Evolutionary conservation across 2,113 vertebrate species (phyloP), one percentile per base, ranked within the genome.

Genomic region (Plecturocebus donacophilus): DNA sequence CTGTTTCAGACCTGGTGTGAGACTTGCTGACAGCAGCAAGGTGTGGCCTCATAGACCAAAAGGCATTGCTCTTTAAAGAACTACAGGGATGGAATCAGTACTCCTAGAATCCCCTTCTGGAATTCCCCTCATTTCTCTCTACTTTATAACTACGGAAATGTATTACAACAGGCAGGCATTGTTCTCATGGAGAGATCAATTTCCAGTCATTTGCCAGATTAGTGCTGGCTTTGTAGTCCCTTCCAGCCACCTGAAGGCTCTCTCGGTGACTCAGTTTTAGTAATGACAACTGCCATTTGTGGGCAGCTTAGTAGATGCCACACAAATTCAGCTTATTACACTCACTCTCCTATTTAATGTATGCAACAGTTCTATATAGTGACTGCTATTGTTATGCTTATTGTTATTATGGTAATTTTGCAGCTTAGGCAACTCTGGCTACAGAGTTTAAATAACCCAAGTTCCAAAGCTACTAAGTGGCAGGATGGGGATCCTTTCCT

Each of bases 61-160:
- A 82, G 8, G 20, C 45, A 23, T 79, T 10, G 21, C 6, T 79
- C 27, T 49, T 90, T 75, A 82, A 95, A 45, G 30, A 71, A 49
- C n/a, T 77, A 49, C 25, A 35, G 68, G 80, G 20, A 52, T 77
- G 25, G 32, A 87, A 58, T 83, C 58, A 25, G n/a, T 77, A 6
- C 23, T 94, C 79, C 76, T 81, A 83, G 70, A 84, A 96, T 71
- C 91, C 35, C 45, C 38, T 97, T 93, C 81, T 83, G 91, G 82
- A 52, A 58, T 95, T 70, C 83, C 87, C 92, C 64, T 96, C 30
- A 14, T 84, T 77, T 76, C 71, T 90, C 77, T 68, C 14, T 30
- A 45, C 54, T 80, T 96, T 91, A 16, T 40, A 77, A 54, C 81
- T 66, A 27, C 1, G 16, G 76, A 81, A 64, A 40, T 85, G 7